Evolutionary conservation across 2,888 invertebrate species (phyloP).

Genomic region (Aethes cnicana): DNA sequence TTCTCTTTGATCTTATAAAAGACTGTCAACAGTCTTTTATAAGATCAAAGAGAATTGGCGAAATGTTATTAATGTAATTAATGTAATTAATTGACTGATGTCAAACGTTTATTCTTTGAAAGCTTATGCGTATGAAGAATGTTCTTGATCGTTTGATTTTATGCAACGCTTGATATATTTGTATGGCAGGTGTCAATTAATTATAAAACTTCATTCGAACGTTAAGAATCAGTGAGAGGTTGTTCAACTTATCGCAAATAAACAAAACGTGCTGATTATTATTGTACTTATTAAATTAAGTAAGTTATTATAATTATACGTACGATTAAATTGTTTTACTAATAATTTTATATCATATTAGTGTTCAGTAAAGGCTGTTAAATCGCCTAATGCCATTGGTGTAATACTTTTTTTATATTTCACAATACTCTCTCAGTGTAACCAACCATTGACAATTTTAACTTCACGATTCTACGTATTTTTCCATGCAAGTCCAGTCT

Average conservation of each 20-base stretch:
- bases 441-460: too few relatives aligned
- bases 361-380: too few relatives aligned
- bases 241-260: constrained; percentile 8
- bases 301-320: background rate
- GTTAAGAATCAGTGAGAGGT: constrained; percentile 13
- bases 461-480: too few relatives aligned
- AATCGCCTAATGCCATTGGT: too few relatives aligned
- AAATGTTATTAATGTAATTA: too few relatives aligned
- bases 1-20: constrained; percentile 23
- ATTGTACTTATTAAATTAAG: background rate
- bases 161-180: constrained; percentile 11
- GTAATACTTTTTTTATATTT: too few relatives aligned
- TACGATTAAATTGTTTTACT: background rate
- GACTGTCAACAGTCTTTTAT: too few relatives aligned
- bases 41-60: too few relatives aligned
- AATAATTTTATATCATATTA: too few relatives aligned
- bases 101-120: constrained; percentile 17
- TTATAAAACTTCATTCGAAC: constrained; percentile 4
- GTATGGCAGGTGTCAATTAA: constrained; percentile 23
- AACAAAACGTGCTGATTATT: background rate
- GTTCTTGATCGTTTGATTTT: constrained; percentile 13
- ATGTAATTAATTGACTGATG: too few relatives aligned
- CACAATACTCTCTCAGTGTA: too few relatives aligned
- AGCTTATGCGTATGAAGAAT: constrained; percentile 10
- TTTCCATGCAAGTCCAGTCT: too few relatives aligned